phyloP scores from a whole-genome alignment of 1,140 invertebrate species.

The Patella vulgata region DNA sequence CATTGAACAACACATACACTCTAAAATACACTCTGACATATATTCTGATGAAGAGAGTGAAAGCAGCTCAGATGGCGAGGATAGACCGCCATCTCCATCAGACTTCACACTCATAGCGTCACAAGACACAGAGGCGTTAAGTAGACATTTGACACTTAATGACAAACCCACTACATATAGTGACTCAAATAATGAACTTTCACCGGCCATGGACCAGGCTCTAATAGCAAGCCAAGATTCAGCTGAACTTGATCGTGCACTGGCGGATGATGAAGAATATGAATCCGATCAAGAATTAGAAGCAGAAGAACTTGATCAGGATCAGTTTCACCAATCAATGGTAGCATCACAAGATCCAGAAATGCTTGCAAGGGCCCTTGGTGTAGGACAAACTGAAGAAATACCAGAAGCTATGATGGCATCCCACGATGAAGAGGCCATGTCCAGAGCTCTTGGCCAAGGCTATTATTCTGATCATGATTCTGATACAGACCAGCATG shows the following conservation, averaged over 20 bases:
- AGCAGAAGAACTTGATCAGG: constrained; percentile 25
- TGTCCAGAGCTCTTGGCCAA: constrained; percentile 13
- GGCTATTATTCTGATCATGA: constrained; percentile 14
- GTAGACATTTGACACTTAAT: constrained; percentile 36
- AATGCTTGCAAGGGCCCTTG: constrained; percentile 22
- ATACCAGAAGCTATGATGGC: constrained; percentile 18
- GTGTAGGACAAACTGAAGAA: constrained; percentile 16
- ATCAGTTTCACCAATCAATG: constrained; percentile 16
- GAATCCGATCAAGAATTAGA: constrained; percentile 9
- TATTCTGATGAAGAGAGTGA: constrained; percentile 21
- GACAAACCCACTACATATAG: background rate
- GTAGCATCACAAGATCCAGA: constrained; percentile 31
- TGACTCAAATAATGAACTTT: constrained; percentile 6
- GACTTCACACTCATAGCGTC: constrained; percentile 61
- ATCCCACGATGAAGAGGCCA: constrained; percentile 4
- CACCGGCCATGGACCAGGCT: constrained; percentile 20
- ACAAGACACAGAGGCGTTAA: constrained; percentile 55
- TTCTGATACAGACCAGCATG: constrained; percentile 8
- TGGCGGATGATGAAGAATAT: constrained; percentile 1
- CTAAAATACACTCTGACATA: constrained; percentile 16
- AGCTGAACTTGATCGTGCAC: background rate
- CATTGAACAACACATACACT: constrained; percentile 53
- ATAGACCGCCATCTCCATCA: constrained; percentile 61
- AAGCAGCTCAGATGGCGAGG: constrained; percentile 24
- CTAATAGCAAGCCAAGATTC: constrained; percentile 14